Conservation (phyloP, 1,140 invertebrate genomes). For the Drosophila lini region DNA sequence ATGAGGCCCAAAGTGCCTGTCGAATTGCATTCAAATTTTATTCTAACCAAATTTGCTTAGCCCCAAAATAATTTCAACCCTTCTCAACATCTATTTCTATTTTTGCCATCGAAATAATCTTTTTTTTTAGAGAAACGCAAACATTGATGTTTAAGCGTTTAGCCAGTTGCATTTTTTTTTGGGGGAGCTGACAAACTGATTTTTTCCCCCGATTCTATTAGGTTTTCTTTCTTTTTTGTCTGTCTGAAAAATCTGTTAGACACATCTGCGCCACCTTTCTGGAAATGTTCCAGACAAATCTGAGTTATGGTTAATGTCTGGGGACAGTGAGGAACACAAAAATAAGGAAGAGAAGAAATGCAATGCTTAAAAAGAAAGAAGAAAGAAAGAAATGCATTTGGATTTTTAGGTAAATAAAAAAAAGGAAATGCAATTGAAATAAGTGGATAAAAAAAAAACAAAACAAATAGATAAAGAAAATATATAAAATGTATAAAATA, state of each 20-base stretch:
- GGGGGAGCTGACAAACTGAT: not conserved
- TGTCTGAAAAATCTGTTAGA: slow-evolving; percentile 28
- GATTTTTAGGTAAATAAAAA: not conserved
- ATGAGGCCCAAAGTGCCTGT: slow-evolving; percentile 31
- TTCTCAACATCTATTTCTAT: not conserved
- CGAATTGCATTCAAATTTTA: slow-evolving; percentile 56
- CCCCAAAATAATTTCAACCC: slow-evolving; percentile 8
- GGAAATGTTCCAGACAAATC: slow-evolving; percentile 19
- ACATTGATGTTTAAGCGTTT: slow-evolving; percentile 2
- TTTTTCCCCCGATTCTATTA: not conserved
- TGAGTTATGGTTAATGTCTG: slow-evolving; percentile 24
- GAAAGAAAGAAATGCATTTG: not conserved
- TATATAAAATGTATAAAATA: too few species aligned
- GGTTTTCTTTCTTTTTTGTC: slow-evolving; percentile 6
- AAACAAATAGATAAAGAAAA: too few species aligned
- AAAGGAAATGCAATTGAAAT: too few species aligned
- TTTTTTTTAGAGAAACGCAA: not conserved
- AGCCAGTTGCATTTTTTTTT: not conserved
- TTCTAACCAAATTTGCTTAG: not conserved
- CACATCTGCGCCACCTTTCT: slow-evolving; percentile 22
- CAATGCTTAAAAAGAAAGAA: not conserved
- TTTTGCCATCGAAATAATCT: not conserved
- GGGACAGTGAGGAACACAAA: slow-evolving; percentile 1
- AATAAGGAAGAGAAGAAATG: not conserved
- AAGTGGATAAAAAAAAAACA: not conserved